Conservation (phyloP, 2,797 vertebrate genomes). For the Oreochromis grahami region DNA sequence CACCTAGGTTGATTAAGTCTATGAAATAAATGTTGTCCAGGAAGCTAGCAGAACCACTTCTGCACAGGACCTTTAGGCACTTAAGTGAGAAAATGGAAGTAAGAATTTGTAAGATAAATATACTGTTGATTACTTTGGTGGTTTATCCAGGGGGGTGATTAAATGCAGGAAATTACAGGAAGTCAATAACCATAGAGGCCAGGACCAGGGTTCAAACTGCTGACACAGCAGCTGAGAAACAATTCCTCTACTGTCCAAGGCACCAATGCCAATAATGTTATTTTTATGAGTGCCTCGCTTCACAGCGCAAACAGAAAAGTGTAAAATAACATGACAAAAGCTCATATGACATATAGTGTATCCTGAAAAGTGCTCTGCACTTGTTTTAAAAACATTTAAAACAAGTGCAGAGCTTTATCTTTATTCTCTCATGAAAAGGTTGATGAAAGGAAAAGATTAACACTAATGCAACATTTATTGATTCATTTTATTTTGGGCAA, state of each 20-base stretch:
- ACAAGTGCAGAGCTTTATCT: accelerated
- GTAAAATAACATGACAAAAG: neutral
- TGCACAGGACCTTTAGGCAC: neutral
- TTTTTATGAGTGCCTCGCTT: neutral
- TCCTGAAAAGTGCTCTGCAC: neutral
- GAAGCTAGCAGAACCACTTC: neutral
- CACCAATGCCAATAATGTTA: neutral
- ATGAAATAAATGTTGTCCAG: neutral
- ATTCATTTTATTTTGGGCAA: neutral
- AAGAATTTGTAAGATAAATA: neutral
- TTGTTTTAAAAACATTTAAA: neutral
- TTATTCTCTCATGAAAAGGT: accelerated
- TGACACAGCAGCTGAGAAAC: neutral
- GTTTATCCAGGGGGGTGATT: neutral
- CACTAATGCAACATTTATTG: neutral
- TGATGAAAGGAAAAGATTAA: neutral
- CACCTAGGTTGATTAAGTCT: neutral
- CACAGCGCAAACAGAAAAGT: neutral
- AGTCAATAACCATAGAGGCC: neutral
- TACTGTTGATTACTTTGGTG: neutral
- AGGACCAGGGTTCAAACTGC: neutral
- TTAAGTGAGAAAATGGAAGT: neutral
- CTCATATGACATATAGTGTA: neutral
- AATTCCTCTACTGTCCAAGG: neutral
- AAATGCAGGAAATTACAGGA: neutral